Conservation (phyloP, 2,888 invertebrate species). For the Hirtodrosophila trivittata region DNA sequence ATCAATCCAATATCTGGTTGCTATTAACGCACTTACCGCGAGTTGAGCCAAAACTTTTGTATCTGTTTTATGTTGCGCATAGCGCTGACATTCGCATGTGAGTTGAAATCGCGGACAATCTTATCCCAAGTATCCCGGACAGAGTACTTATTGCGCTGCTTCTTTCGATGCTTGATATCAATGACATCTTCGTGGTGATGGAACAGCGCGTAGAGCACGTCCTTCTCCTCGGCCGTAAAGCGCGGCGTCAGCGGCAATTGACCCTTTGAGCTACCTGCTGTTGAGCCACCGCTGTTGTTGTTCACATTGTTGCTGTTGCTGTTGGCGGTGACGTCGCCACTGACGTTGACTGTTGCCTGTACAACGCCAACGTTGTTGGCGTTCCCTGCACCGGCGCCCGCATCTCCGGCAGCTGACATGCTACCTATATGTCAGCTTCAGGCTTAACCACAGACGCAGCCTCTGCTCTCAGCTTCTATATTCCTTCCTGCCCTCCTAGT, state of each 20-base stretch:
- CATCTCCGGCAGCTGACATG: constrained; percentile 55
- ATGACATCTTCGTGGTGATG: constrained; percentile 82
- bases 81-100: constrained; percentile 78
- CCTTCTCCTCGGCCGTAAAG: constrained; percentile 83
- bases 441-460: neutral
- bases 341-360: constrained; percentile 41
- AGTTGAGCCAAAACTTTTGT: constrained; percentile 84
- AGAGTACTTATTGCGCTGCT: constrained; percentile 81
- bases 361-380: constrained; percentile 35
- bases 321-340: constrained; percentile 27
- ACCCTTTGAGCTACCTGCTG: constrained; percentile 44
- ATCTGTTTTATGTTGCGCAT: constrained; percentile 83
- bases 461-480: too few species aligned
- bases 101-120: constrained; percentile 82
- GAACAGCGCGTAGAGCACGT: constrained; percentile 81
- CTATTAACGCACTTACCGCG: constrained; percentile 71
- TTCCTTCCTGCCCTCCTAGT: too few species aligned
- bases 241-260: constrained; percentile 80
- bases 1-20: neutral
- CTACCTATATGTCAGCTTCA: constrained; percentile 3
- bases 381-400: constrained; percentile 37
- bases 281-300: constrained; percentile 23
- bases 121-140: constrained; percentile 83
- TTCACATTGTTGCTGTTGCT: constrained; percentile 11
- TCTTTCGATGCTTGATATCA: constrained; percentile 83